Conservation (phyloP, 2,797 vertebrate genomes). For the Psittacula derbiana region DNA sequence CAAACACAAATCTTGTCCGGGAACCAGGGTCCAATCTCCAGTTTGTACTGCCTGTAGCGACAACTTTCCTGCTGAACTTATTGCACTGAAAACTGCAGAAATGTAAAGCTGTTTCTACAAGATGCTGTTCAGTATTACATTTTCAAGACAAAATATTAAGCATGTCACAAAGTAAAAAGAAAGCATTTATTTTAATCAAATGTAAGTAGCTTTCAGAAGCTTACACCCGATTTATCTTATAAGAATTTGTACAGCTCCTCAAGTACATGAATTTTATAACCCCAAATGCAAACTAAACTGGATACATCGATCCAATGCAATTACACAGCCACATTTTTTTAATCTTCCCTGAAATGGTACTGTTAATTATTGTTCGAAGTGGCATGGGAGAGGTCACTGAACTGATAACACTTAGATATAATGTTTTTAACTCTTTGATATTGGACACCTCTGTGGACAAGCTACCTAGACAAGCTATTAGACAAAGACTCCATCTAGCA, state of each 20-base stretch:
- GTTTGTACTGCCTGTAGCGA: background rate
- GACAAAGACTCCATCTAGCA: background rate
- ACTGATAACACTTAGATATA: background rate
- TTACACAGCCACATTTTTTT: background rate
- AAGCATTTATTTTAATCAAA: background rate
- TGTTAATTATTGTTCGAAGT: constrained; percentile 58
- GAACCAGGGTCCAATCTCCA: background rate
- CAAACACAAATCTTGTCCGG: background rate
- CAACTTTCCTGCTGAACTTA: background rate
- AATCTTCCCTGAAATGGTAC: background rate
- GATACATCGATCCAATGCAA: background rate
- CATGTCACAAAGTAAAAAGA: background rate
- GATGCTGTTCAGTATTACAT: background rate
- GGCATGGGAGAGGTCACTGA: constrained; percentile 46
- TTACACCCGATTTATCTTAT: background rate
- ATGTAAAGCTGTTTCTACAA: background rate
- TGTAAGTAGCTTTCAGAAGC: background rate
- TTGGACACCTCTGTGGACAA: background rate
- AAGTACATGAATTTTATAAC: background rate
- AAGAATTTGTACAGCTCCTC: background rate
- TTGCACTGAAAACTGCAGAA: background rate
- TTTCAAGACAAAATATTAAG: background rate
- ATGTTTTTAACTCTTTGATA: constrained; percentile 27
- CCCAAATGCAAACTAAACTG: background rate
- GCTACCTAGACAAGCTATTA: background rate